Base-by-base conservation (phyloP, 2,888 invertebrate species). In the Crematogaster levior region DNA sequence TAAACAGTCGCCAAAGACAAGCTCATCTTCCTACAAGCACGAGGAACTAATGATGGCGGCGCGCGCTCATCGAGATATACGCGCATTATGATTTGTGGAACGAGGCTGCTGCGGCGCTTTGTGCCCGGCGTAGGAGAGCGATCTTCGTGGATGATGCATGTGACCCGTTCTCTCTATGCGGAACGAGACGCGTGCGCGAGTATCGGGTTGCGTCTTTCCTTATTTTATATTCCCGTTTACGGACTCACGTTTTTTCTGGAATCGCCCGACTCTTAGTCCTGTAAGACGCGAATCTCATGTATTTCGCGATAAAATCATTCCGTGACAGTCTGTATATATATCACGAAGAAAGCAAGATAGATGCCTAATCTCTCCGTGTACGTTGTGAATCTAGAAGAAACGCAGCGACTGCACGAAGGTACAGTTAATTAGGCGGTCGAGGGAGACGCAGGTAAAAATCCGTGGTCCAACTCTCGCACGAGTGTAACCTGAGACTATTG, bases 341-440 rank as follows among this genome's bases (percentile, higher is more conserved):
- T 48, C 6, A 9, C 9, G 18, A 21, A n/a, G 18, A 27, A 18
- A 63, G 24, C 34, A 21, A 70, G 18, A 27, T 12, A 34, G 18
- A 15, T 37, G 10, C n/a, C 43, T 12, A 56, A 56, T 56, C 24
- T 30, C 40, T 53, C 40, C 53, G 30, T 21, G 68, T 48, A 43
- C 10, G 30, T 60, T 56, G 21, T 21, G 43, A 15, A 21, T 37
- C n/a, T n/a, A 30, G 60, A 18, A 60, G 43, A 40, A 53, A 65
- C 56, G 48, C 12, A n/a, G 73, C 43, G 66, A 53, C 66, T 37
- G 40, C 3, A 43, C 27, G 27, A 46, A 21, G 30, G 48, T 27
- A n/a, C 21, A 53, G 81, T 74, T 83, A 90, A 90, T 90, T 90
- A 90, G 82, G 79, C 70, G 81, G 79, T 58, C 65, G 40, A n/a